These are phyloP conservation scores for Gnatocerus cornutus DNA, from an alignment of 2,888 invertebrate genomes.

Conservation along the genomic window DNA sequence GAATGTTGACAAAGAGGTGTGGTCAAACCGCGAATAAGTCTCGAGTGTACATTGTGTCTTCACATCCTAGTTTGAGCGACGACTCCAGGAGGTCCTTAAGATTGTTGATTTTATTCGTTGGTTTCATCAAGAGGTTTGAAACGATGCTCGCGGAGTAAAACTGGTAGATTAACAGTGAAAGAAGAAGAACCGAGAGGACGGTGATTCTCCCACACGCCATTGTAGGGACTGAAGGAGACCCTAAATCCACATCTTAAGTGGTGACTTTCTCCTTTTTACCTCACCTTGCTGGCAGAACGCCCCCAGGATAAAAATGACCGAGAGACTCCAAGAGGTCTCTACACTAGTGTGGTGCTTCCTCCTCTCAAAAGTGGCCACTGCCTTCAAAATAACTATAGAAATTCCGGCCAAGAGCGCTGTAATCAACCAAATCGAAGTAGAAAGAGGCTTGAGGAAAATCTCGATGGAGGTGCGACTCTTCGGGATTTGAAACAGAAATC, in stretches of 20 bases:
- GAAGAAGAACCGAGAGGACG: conserved; percentile 58
- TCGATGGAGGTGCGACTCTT: conserved; percentile 60
- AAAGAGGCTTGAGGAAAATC: conserved; percentile 62
- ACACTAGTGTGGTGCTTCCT: conserved; percentile 24
- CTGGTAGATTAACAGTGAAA: conserved; percentile 74
- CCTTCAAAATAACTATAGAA: conserved; percentile 55
- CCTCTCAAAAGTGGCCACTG: conserved; percentile 54
- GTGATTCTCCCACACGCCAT: conserved; percentile 61
- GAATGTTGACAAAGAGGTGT: not conserved
- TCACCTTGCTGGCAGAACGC: conserved; percentile 66
- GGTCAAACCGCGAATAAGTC: conserved; percentile 64
- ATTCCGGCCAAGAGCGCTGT: conserved; percentile 52
- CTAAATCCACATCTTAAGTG: conserved; percentile 47
- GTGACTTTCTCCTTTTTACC: not conserved
- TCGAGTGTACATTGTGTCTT: conserved; percentile 76
- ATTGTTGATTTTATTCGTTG: conserved; percentile 76
- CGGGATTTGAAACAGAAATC: conserved; percentile 63
- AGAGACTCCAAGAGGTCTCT: conserved; percentile 60
- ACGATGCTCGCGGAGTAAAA: conserved; percentile 81
- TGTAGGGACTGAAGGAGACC: conserved; percentile 55
- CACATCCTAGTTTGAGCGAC: conserved; percentile 75
- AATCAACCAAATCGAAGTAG: conserved; percentile 60
- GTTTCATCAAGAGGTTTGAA: conserved; percentile 76
- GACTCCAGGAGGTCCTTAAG: conserved; percentile 75
- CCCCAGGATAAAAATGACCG: conserved; percentile 58